These are phyloP conservation scores for Triplophysa rosa DNA, from an alignment of 2,113 vertebrate species.

Conservation along the genomic window DNA sequence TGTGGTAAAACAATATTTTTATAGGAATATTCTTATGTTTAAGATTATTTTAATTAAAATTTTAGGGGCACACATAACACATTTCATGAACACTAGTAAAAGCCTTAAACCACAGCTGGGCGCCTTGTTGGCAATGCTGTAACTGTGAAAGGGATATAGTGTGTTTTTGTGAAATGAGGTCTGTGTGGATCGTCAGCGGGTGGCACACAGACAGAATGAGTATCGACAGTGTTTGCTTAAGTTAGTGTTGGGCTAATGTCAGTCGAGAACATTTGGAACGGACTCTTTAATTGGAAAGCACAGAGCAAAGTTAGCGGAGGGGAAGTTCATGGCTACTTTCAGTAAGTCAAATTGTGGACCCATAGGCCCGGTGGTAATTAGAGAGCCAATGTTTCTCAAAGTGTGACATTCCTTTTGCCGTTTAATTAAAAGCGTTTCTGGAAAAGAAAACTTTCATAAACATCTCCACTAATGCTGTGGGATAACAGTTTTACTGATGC, in stretches of 20 bases:
- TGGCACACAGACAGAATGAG: not conserved
- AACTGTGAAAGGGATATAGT: not conserved
- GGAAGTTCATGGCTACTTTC: conserved; percentile 20
- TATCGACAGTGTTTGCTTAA: not conserved
- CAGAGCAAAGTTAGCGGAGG: conserved; percentile 14
- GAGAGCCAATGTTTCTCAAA: conserved; percentile 7
- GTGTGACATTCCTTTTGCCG: conserved; percentile 20
- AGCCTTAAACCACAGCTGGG: not conserved
- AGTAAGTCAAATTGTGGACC: not conserved
- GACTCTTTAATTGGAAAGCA: conserved; percentile 39
- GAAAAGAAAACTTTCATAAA: conserved; percentile 38
- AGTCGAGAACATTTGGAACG: conserved; percentile 11
- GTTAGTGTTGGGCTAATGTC: not conserved
- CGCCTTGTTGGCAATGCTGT: not conserved
- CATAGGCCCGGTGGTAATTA: conserved; percentile 25
- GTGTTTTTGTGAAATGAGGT: conserved; percentile 9
- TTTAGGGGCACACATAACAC: not conserved
- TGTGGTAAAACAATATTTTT: not conserved
- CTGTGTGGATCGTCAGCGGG: not conserved
- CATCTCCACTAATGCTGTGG: conserved; percentile 29
- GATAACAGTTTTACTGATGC: conserved; percentile 14
- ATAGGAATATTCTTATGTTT: not conserved
- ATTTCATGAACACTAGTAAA: not conserved
- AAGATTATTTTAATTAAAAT: not conserved
- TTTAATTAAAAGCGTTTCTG: conserved; percentile 32